Percentiles rank a stretch among this genome's conserved stretches.
These are phyloP conservation scores for Macropus fuliginosus DNA, from an alignment of 2,797 vertebrate genomes.

Conservation along the genomic window DNA sequence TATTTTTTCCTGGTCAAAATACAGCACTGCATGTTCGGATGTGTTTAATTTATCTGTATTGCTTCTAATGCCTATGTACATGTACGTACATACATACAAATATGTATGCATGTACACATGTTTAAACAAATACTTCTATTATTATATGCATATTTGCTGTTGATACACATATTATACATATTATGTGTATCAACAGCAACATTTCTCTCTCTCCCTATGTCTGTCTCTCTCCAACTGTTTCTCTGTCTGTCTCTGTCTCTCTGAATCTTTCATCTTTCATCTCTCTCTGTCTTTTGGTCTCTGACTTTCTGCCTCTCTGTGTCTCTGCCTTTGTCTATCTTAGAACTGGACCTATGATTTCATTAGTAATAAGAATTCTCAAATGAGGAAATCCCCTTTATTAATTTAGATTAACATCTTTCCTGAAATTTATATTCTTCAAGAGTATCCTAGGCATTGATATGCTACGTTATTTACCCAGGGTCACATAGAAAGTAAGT, in stretches of 20 bases:
- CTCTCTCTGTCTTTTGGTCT: not conserved
- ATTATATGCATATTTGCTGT: not conserved
- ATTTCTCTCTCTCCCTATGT: not conserved
- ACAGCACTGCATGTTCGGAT: not conserved
- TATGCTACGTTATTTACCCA: not conserved
- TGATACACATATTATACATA: not conserved
- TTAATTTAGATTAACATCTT: not conserved
- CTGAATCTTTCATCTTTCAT: not conserved
- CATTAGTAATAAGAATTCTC: not conserved
- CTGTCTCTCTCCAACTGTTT: not conserved
- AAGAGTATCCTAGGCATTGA: not conserved
- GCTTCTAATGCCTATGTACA: not conserved
- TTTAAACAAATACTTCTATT: not conserved
- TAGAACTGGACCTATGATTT: not conserved
- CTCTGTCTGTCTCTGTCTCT: not conserved
- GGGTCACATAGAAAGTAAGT: not conserved
- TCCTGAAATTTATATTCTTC: not conserved
- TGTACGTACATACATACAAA: not conserved
- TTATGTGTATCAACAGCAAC: no score
- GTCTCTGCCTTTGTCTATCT: not conserved
- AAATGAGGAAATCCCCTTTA: not conserved
- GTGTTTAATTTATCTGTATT: not conserved
- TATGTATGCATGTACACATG: not conserved
- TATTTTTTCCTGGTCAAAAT: not conserved
- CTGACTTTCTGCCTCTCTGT: not conserved